Evolutionary conservation across 2,113 vertebrate species (phyloP).

Genomic region (Rhombomys opimus): DNA sequence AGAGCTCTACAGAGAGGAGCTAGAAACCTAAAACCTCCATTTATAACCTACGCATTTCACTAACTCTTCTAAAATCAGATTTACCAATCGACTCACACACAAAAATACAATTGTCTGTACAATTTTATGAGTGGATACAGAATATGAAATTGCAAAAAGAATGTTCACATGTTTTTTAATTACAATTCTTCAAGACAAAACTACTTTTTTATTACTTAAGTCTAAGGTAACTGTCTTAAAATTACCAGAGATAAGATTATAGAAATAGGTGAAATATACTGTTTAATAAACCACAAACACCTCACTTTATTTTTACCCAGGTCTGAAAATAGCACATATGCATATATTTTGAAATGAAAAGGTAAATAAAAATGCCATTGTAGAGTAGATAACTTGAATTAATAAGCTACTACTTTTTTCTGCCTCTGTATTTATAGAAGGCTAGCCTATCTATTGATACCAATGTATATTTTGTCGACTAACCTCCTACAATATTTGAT

Average conservation of each 20-base stretch:
- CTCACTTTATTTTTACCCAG: constrained; percentile 68
- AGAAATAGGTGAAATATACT: constrained; percentile 71
- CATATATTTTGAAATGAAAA: constrained; percentile 74
- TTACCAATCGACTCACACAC: constrained; percentile 38
- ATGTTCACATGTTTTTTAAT: constrained; percentile 27
- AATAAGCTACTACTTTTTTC: constrained; percentile 40
- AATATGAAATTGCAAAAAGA: constrained; percentile 39
- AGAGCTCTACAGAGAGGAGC: constrained; percentile 64
- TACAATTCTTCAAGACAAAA: constrained; percentile 36
- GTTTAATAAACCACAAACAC: constrained; percentile 68
- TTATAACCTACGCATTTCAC: constrained; percentile 64
- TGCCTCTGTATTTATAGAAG: constrained; percentile 9
- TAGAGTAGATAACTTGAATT: constrained; percentile 61
- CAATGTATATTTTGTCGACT: constrained; percentile 20
- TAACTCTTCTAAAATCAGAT: constrained; percentile 69
- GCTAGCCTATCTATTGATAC: constrained; percentile 37
- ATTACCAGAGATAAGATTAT: constrained; percentile 71
- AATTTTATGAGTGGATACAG: constrained; percentile 52
- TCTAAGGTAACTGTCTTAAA: constrained; percentile 62
- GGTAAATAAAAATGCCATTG: constrained; percentile 69
- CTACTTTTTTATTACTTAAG: constrained; percentile 47
- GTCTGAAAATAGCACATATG: constrained; percentile 70
- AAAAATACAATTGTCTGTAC: constrained; percentile 52
- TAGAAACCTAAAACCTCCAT: constrained; percentile 56
- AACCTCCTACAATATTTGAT: constrained; percentile 5